These are phyloP conservation scores for Steinernema khuongi DNA, from an alignment of 1,140 invertebrate genomes.

Conservation along the genomic window DNA sequence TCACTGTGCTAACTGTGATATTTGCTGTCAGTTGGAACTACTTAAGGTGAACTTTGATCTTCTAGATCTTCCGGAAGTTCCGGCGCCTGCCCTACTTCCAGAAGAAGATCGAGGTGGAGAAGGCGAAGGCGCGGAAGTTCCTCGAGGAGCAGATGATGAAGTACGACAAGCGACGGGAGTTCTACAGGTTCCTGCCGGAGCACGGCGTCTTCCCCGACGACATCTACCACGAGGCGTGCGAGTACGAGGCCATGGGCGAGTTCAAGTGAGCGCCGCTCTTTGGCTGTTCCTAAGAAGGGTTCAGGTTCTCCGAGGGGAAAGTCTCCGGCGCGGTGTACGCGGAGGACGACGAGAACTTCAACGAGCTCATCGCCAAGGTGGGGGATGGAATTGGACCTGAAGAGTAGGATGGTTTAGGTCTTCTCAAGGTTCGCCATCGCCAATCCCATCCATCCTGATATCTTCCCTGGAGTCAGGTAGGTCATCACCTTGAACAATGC, in stretches of 20 bases:
- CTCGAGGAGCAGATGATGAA: constrained; percentile 24
- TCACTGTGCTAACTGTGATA: no score
- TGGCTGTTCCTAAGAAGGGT: not conserved
- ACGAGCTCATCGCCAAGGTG: constrained; percentile 13
- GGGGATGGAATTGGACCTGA: not conserved
- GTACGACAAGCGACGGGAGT: constrained; percentile 22
- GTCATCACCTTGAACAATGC: not conserved
- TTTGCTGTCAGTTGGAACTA: no score
- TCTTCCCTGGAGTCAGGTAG: constrained; percentile 68
- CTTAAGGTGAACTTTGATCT: no score
- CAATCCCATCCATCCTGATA: constrained; percentile 87
- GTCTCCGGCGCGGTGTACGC: constrained; percentile 12
- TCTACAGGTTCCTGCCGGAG: constrained; percentile 36
- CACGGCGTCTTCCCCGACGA: constrained; percentile 21
- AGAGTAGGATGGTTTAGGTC: constrained; percentile 63
- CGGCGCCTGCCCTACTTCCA: constrained; percentile 29
- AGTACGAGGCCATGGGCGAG: constrained; percentile 21
- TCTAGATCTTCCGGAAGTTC: constrained; percentile 8
- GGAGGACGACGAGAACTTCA: constrained; percentile 1
- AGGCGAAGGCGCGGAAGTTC: constrained; percentile 25
- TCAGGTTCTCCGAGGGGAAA: not conserved
- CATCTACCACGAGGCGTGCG: constrained; percentile 23
- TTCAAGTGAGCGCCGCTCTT: not conserved
- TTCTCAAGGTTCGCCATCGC: constrained; percentile 81
- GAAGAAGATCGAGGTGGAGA: constrained; percentile 26